phyloP scores from a whole-genome alignment of 2,113 vertebrate species.

The Epinephelus cyanopodus region DNA sequence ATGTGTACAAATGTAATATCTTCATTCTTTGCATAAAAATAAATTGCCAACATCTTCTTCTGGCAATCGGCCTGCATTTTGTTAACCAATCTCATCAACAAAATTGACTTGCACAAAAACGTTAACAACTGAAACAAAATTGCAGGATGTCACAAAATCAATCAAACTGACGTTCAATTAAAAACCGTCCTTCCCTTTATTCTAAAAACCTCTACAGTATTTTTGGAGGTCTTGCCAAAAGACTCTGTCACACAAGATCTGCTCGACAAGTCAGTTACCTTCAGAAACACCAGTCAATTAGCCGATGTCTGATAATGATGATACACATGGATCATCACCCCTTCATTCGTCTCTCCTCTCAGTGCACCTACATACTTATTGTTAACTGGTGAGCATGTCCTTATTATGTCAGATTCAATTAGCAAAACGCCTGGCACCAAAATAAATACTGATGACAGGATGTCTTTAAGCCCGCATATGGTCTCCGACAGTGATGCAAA shows the following conservation, averaged over 20 bases:
- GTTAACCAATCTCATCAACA: too few relatives aligned
- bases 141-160: too few relatives aligned
- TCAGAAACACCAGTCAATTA: background rate
- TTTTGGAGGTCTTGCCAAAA: slow-evolving; percentile 3
- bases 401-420: background rate
- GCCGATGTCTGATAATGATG: background rate
- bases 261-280: background rate
- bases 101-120: background rate
- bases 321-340: background rate
- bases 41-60: too few relatives aligned
- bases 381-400: background rate
- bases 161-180: too few relatives aligned
- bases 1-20: too few relatives aligned
- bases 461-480: background rate
- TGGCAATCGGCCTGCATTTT: too few relatives aligned
- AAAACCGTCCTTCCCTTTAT: too few relatives aligned
- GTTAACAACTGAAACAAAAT: too few relatives aligned
- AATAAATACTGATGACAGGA: background rate
- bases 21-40: too few relatives aligned
- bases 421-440: background rate
- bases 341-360: background rate
- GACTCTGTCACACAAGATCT: background rate
- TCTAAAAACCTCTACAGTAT: background rate
- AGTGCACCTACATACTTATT: background rate
- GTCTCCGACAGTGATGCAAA: too few relatives aligned